phyloP scores from a whole-genome alignment of 2,797 vertebrate genomes.

The Cryptoblepharus egeriae region DNA sequence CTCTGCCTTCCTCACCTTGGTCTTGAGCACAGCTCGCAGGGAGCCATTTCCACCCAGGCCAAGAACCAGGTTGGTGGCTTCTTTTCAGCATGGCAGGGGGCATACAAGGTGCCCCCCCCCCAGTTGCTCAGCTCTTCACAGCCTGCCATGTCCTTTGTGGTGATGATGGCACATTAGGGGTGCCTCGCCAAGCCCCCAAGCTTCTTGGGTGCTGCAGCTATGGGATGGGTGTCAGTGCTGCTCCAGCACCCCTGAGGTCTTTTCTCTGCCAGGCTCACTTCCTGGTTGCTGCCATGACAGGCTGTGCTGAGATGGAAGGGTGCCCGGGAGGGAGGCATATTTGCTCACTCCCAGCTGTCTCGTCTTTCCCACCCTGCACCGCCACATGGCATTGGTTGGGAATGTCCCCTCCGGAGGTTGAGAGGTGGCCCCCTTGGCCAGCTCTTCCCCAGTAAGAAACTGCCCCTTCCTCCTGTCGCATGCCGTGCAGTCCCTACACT shows the following conservation, averaged over 20 bases:
- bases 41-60: background rate
- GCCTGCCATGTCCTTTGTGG: too few relatives aligned
- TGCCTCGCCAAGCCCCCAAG: too few relatives aligned
- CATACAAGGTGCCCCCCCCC: background rate
- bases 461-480: background rate
- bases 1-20: background rate
- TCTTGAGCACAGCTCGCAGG: background rate
- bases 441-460: too few relatives aligned
- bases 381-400: too few relatives aligned
- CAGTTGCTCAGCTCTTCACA: background rate
- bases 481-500: too few relatives aligned
- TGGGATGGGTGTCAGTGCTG: slow-evolving; percentile 51
- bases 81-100: background rate
- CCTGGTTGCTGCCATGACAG: fast-evolving
- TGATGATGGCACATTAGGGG: too few relatives aligned
- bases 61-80: background rate
- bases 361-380: too few relatives aligned
- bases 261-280: slow-evolving; percentile 43
- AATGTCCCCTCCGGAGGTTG: too few relatives aligned
- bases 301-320: background rate
- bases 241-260: slow-evolving; percentile 86
- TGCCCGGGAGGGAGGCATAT: too few relatives aligned
- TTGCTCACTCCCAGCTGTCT: background rate
- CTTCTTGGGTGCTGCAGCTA: background rate
- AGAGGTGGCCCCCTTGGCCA: too few relatives aligned